Evolutionary conservation across 2,113 vertebrate genomes (phyloP).

Genomic region (Phocoena phocoena): DNA sequence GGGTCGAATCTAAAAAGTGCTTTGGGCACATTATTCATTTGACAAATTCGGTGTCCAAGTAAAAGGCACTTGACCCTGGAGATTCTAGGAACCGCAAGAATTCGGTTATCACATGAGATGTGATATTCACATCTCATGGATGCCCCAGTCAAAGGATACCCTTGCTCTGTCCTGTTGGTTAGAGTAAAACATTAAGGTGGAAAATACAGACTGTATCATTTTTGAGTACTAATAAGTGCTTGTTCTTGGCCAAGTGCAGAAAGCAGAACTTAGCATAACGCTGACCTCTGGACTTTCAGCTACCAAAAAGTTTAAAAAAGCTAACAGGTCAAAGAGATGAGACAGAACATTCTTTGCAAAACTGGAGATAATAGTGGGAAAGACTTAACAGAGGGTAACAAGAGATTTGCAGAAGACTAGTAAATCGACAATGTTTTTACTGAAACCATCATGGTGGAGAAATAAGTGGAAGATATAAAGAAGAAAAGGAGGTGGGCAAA

Average conservation of each 20-base stretch:
- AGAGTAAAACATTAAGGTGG: conserved; percentile 54
- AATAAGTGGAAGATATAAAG: neutral
- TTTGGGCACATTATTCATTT: conserved; percentile 47
- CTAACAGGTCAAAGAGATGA: neutral
- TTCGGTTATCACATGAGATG: no score
- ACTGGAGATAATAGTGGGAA: neutral
- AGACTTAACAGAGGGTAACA: neutral
- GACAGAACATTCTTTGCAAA: neutral
- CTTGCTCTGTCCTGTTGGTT: conserved; percentile 45
- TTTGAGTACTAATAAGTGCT: conserved; percentile 56
- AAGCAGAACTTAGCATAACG: conserved; percentile 28
- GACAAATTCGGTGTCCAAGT: conserved; percentile 52
- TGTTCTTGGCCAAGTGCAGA: conserved; percentile 62
- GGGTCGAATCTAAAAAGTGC: conserved; percentile 23
- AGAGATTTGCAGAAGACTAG: neutral
- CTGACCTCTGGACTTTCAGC: conserved; percentile 45
- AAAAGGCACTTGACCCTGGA: conserved; percentile 62
- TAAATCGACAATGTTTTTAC: neutral
- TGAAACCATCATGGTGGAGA: neutral
- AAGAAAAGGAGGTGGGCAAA: neutral
- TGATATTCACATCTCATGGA: conserved; percentile 51
- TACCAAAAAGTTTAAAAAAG: conserved; percentile 5
- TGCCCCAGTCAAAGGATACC: conserved; percentile 4
- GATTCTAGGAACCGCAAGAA: conserved; percentile 55
- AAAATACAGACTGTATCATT: conserved; percentile 55